Evolutionary conservation across 2,888 invertebrate genomes (phyloP), one percentile per base, ranked within the genome.

Genomic region (Anarsia innoxiella): DNA sequence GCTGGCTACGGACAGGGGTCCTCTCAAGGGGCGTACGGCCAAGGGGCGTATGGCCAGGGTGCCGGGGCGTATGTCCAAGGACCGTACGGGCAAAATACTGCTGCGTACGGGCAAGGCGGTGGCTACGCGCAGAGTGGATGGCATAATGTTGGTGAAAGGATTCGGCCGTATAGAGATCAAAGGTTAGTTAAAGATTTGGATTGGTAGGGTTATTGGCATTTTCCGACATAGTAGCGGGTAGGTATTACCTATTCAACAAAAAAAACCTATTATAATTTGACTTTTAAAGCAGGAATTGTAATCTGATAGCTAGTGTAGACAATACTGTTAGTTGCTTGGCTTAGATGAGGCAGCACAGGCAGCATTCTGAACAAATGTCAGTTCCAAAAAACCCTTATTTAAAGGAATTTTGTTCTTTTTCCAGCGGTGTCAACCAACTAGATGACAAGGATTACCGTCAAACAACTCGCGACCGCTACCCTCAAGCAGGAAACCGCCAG

Each of bases 131-230:
- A 65, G 38, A 73, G 69, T 25, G 82, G 82, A 1, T 82, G 83
- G 83, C 68, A 69, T 2, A 78, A 66, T 31, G 79, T 80, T 0
- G 77, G 78, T 0, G 79, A 76, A 31, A 56, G 79, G 26, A 56
- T 33, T n/a, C 12, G 82, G 37, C 80, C 82, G 9, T 83, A 83
- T 42, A 69, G 84, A 38, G 86, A 86, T 51, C 76, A 84, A 53
- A 84, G 77, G 74, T 79, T n/a, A n/a, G n/a, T n/a, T n/a, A n/a
- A n/a, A n/a, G n/a, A n/a, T n/a, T n/a, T n/a, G n/a, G n/a, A n/a
- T n/a, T n/a, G n/a, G n/a, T n/a, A n/a, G n/a, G n/a, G n/a, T n/a
- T n/a, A n/a, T n/a, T n/a, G n/a, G n/a, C n/a, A n/a, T n/a, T n/a
- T n/a, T n/a, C n/a, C n/a, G n/a, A n/a, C n/a, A n/a, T n/a, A n/a